These are phyloP conservation scores for Bicyclus anynana DNA, from an alignment of 1,140 invertebrate species.

Conservation along the genomic window DNA sequence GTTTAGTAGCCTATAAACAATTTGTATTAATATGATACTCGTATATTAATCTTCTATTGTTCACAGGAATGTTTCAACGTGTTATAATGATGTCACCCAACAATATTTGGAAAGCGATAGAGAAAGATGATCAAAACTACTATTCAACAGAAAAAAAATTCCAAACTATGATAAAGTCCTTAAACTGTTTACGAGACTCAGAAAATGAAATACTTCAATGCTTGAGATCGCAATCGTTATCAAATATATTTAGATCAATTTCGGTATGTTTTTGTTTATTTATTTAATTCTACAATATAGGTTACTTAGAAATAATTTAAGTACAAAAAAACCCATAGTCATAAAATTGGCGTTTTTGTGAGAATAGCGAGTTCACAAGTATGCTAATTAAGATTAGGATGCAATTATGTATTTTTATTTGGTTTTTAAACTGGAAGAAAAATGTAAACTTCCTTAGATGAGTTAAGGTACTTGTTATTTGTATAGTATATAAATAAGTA, in stretches of 20 bases:
- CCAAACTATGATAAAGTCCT: slow-evolving; percentile 32
- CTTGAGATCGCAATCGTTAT: slow-evolving; percentile 79
- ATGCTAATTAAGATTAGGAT: too few species aligned
- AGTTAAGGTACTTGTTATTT: too few species aligned
- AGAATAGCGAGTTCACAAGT: too few species aligned
- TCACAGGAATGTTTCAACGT: slow-evolving; percentile 59
- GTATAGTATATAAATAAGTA: too few species aligned
- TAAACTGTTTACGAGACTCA: slow-evolving; percentile 42
- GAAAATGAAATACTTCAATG: slow-evolving; percentile 78
- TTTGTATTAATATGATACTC: slow-evolving; percentile 4
- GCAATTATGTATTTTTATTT: too few species aligned
- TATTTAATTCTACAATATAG: too few species aligned
- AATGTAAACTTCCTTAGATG: too few species aligned
- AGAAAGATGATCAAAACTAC: slow-evolving; percentile 31
- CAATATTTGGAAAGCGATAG: slow-evolving; percentile 53
- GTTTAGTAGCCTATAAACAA: too few species aligned
- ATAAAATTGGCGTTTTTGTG: too few species aligned
- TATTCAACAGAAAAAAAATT: slow-evolving; percentile 38
- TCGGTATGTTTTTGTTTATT: slow-evolving; percentile 56
- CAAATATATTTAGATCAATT: slow-evolving; percentile 79
- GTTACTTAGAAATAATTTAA: too few species aligned
- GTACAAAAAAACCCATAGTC: too few species aligned
- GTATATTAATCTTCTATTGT: not conserved
- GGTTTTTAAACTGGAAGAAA: too few species aligned
- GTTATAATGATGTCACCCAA: slow-evolving; percentile 63